These are phyloP conservation scores for Microctonus brassicae DNA, from an alignment of 2,888 invertebrate genomes.

Conservation along the genomic window DNA sequence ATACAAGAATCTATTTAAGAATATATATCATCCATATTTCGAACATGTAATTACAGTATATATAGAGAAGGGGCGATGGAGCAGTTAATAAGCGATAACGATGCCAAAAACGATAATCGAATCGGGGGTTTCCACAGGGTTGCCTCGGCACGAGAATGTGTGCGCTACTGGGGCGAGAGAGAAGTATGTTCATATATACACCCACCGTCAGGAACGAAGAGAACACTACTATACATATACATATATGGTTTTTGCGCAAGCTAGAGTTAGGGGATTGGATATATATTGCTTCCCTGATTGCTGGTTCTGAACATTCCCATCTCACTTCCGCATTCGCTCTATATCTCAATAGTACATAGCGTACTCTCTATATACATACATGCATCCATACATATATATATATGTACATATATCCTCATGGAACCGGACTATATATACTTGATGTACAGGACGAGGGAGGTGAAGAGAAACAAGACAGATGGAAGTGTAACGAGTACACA, in stretches of 20 bases:
- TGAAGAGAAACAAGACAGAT: conserved; percentile 57
- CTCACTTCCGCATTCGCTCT: conserved; percentile 4
- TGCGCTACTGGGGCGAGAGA: background rate
- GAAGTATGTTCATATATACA: background rate
- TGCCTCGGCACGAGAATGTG: conserved; percentile 44
- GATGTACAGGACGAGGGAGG: background rate
- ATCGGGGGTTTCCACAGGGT: conserved; percentile 58
- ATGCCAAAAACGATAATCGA: conserved; percentile 61
- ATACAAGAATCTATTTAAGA: too few relatives aligned
- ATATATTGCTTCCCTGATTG: conserved; percentile 32
- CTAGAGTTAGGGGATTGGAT: background rate
- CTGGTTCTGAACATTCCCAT: conserved; percentile 24
- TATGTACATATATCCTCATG: background rate
- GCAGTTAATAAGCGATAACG: conserved; percentile 64
- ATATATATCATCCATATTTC: background rate
- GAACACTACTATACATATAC: background rate
- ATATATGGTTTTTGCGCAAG: too few relatives aligned
- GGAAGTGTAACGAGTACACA: conserved; percentile 67
- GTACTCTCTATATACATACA: too few relatives aligned
- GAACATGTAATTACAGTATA: background rate
- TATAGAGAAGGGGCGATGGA: conserved; percentile 49
- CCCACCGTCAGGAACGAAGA: background rate
- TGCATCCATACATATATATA: conserved; percentile 16
- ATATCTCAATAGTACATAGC: conserved; percentile 11
- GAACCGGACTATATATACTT: background rate